Base-by-base conservation (phyloP, 2,888 invertebrate genomes). In the Tyria jacobaeae region DNA sequence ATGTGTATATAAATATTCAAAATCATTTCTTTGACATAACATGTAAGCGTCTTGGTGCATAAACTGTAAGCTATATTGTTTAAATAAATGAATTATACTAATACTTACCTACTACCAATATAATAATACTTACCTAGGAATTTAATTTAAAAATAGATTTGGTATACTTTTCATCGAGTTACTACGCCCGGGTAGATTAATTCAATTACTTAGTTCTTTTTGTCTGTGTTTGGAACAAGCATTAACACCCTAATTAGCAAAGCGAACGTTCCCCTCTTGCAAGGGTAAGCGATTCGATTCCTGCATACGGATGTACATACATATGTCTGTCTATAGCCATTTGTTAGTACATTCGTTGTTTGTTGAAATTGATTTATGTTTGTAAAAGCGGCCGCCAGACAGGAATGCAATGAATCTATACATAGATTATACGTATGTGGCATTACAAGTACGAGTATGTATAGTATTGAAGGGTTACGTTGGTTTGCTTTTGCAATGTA, bases 191-290 rank as follows among this genome's bases (percentile, higher is more conserved):
- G 57, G 41, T 56, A 52, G 17, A 52, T 64, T 64, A 34, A 64
- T 64, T 64, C 59, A 64, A 60, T 64, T 64, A 64, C 44, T 52
- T 64, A 56, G 59, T 64, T 60, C 56, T 64, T 56, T 64, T 56
- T 64, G 63, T 60, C 63, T 64, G 47, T 51, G 48, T 60, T 55
- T 62, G 62, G 62, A 54, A 58, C 50, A 39, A 54, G 57, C 53
- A 54, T 62, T 58, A 57, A 49, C 34, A 39, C 50, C 31, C 57
- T 60, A 64, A 64, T 64, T 64, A 64, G 56, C 63, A 60, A 60
- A 64, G 63, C 59, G 51, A 56, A 48, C 15, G 48, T 34, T 60
- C 63, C 63, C 59, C 59, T 60, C 50, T 31, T 54, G 52, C 37
- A 35, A 21, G 54, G 54, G 58, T 53, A 62, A 59, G 63, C 55